A percentile compares a stretch with the other conserved stretches of the same genome.
These are phyloP conservation scores for Isoperla grammatica DNA, from an alignment of 2,888 invertebrate species.

Conservation along the genomic window DNA sequence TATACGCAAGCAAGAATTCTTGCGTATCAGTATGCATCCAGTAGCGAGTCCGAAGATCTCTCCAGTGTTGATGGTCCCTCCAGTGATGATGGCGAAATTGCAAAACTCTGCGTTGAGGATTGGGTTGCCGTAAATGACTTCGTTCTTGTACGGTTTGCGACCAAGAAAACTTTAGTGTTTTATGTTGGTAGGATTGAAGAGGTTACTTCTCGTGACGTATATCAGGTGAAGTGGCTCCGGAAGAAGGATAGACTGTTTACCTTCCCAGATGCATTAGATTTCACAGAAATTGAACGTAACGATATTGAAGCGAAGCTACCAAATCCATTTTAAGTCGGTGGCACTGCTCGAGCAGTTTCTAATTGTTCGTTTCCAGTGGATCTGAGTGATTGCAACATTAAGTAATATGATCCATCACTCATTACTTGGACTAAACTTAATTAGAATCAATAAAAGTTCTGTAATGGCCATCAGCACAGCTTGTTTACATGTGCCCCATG, in stretches of 20 bases:
- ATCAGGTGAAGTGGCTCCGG: constrained; percentile 13
- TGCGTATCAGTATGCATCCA: no score
- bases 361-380: constrained; percentile 6
- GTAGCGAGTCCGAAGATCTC: no score
- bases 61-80: no score
- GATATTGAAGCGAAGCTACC: constrained; percentile 2
- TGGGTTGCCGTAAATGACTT: constrained; percentile 1
- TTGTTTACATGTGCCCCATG: constrained; percentile 13
- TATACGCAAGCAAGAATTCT: no score
- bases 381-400: constrained; percentile 2
- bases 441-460: no score
- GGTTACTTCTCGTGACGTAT: background rate
- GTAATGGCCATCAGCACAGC: no score
- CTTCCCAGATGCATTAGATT: constrained; percentile 2
- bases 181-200: constrained; percentile 2
- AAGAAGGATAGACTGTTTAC: constrained; percentile 3
- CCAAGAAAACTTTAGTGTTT: background rate
- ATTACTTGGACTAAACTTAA: background rate
- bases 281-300: constrained; percentile 5
- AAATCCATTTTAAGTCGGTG: constrained; percentile 6
- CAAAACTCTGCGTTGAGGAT: background rate
- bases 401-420: background rate
- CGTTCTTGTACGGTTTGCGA: background rate
- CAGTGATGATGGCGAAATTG: background rate
- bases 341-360: constrained; percentile 3